These are phyloP conservation scores for Gerris lacustris DNA, from an alignment of 2,888 invertebrate genomes.

Conservation along the genomic window DNA sequence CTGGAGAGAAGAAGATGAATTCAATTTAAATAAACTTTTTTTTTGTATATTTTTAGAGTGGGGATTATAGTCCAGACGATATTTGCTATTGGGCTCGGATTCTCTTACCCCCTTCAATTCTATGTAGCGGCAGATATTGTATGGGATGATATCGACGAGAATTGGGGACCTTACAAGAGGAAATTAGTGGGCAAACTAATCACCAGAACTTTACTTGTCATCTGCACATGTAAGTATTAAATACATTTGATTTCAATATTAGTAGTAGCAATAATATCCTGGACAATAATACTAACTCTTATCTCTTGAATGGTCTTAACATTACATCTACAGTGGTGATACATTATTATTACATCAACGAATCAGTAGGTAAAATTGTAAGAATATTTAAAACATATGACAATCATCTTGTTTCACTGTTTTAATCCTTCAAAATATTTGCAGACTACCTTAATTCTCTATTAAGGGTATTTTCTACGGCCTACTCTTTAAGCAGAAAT, in stretches of 20 bases:
- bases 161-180: constrained; percentile 44
- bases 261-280: constrained; percentile 57
- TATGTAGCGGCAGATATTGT: constrained; percentile 76
- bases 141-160: constrained; percentile 55
- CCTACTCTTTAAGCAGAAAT: too few species aligned
- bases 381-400: too few species aligned
- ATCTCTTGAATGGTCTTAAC: too few species aligned
- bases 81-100: constrained; percentile 72
- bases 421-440: too few species aligned
- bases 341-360: too few species aligned
- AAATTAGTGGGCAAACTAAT: constrained; percentile 53
- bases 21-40: too few species aligned
- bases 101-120: constrained; percentile 87
- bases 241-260: constrained; percentile 16
- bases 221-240: constrained; percentile 66
- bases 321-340: too few species aligned
- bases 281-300: constrained; percentile 62
- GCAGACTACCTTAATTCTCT: too few species aligned
- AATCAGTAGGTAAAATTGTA: too few species aligned
- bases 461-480: too few species aligned
- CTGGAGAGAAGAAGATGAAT: too few species aligned
- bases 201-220: constrained; percentile 58
- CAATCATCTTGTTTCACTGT: too few species aligned
- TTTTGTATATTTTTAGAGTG: constrained; percentile 9
- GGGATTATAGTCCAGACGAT: constrained; percentile 56